Percentiles rank a stretch among this genome's conserved stretches.
phyloP scores from a whole-genome alignment of 2,797 vertebrate species.

The Clarias fuscus region DNA sequence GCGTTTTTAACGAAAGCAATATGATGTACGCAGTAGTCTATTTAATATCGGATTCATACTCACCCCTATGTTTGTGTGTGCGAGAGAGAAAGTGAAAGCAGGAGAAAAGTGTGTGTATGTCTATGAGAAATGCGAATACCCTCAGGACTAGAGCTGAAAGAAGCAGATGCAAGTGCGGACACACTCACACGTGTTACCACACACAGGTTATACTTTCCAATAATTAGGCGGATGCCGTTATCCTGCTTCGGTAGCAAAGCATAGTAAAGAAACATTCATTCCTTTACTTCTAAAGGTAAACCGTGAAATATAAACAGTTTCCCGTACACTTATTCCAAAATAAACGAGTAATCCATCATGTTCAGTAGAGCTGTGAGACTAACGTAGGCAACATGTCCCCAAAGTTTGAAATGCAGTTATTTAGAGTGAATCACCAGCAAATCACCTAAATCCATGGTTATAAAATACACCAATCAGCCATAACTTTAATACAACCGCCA shows the following conservation, averaged over 20 bases:
- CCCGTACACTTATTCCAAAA: neutral
- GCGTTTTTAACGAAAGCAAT: constrained; percentile 54
- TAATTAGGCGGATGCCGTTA: neutral
- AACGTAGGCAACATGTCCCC: neutral
- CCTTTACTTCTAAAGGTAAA: neutral
- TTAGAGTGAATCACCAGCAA: constrained; percentile 7
- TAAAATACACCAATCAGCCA: neutral
- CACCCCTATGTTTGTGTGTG: neutral
- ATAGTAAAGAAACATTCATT: neutral
- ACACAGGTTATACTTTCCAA: neutral
- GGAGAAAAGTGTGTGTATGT: neutral
- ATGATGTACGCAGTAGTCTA: constrained; percentile 46
- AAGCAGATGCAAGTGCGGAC: neutral
- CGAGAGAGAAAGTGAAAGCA: neutral
- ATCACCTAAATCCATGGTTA: neutral
- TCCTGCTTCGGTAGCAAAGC: neutral
- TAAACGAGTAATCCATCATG: neutral
- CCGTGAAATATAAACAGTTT: neutral
- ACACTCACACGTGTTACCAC: neutral
- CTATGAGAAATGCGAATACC: neutral
- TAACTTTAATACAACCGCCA: no score
- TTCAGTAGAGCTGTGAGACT: constrained; percentile 17
- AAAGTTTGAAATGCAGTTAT: neutral
- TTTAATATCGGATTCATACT: constrained; percentile 30
- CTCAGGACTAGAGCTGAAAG: constrained; percentile 15